These are phyloP conservation scores for Druon quercuslanigerum DNA, from an alignment of 1,140 invertebrate genomes.

Conservation along the genomic window DNA sequence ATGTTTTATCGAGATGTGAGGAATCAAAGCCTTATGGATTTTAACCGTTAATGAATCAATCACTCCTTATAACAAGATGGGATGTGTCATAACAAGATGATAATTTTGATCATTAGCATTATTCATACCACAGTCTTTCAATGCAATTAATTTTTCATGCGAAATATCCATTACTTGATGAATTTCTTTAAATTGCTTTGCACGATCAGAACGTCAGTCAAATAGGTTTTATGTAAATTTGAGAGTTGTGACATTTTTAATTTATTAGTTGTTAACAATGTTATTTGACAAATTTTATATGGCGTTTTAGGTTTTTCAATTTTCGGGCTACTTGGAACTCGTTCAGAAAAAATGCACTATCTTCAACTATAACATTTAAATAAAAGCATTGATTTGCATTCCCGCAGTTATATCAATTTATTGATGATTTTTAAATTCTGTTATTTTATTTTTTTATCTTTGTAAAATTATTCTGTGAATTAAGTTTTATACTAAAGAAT, in stretches of 20 bases:
- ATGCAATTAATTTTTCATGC: conserved; percentile 5
- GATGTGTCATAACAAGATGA: conserved; percentile 22
- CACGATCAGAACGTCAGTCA: neutral
- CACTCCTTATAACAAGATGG: conserved; percentile 23
- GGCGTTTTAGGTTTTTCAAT: too few species aligned
- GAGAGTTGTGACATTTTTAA: neutral
- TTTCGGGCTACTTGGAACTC: too few species aligned
- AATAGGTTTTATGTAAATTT: neutral
- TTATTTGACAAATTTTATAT: neutral
- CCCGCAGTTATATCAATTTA: too few species aligned
- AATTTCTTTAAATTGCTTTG: conserved; percentile 18
- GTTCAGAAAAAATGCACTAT: too few species aligned
- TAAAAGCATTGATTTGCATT: too few species aligned
- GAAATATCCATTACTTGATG: conserved; percentile 20
- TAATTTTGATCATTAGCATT: conserved; percentile 31
- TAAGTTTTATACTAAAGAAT: too few species aligned
- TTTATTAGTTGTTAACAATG: neutral
- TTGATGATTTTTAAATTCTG: too few species aligned
- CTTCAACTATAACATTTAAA: too few species aligned
- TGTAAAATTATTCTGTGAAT: too few species aligned
- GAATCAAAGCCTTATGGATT: conserved; percentile 1
- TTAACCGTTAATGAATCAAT: conserved; percentile 21
- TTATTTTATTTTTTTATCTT: too few species aligned
- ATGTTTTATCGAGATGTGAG: neutral
- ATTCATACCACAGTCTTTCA: neutral